These are phyloP conservation scores for Triplophysa bombifrons DNA, from an alignment of 2,797 vertebrate genomes.

Conservation along the genomic window DNA sequence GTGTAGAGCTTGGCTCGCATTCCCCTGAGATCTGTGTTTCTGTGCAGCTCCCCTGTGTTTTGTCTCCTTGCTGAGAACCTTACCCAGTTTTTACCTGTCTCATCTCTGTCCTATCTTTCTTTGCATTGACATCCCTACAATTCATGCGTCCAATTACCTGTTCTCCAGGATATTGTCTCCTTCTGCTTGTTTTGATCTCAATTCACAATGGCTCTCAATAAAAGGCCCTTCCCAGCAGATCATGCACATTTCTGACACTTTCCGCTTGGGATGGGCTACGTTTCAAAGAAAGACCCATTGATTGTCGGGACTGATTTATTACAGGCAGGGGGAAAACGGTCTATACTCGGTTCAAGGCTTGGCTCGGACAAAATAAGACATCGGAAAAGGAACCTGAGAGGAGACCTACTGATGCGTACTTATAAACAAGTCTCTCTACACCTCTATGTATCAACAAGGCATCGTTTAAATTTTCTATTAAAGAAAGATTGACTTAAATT, in stretches of 20 bases:
- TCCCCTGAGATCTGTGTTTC: conserved; percentile 34
- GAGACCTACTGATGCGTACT: conserved; percentile 39
- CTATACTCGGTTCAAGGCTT: conserved; percentile 54
- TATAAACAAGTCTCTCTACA: no score
- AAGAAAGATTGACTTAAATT: no score
- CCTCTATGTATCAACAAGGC: no score
- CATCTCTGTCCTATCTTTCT: conserved; percentile 49
- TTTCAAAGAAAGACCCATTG: conserved; percentile 55
- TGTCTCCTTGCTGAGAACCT: conserved; percentile 44
- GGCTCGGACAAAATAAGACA: conserved; percentile 31
- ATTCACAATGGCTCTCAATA: conserved; percentile 49
- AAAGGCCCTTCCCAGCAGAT: conserved; percentile 44
- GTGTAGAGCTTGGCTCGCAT: conserved; percentile 34
- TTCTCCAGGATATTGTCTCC: conserved; percentile 33
- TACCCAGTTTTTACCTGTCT: conserved; percentile 59
- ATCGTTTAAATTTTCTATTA: no score
- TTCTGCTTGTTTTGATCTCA: conserved; percentile 40
- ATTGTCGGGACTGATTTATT: conserved; percentile 57
- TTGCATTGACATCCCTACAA: conserved; percentile 44
- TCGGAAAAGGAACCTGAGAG: conserved; percentile 37
- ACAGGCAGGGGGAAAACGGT: conserved; percentile 29
- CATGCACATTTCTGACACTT: conserved; percentile 21
- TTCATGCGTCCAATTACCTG: conserved; percentile 42
- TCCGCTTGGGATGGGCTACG: conserved; percentile 28
- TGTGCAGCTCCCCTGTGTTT: conserved; percentile 43